Evolutionary conservation across 2,113 vertebrate genomes (phyloP), one percentile per base, ranked within the genome.

Genomic region (Passer montanus): DNA sequence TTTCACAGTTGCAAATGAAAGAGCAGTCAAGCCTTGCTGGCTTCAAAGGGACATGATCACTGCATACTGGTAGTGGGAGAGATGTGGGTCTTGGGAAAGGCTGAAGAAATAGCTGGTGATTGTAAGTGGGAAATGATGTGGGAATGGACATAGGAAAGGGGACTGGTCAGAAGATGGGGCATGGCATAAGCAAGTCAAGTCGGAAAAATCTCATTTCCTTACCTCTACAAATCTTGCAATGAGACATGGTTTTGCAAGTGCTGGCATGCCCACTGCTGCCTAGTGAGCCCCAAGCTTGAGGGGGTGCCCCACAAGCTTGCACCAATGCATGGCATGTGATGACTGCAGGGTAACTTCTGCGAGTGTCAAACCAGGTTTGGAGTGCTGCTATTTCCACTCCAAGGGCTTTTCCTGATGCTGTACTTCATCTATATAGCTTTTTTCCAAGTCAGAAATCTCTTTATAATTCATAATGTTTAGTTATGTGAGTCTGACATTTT

Each of bases 291-390:
- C 72, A 37, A 37, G 35, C 35, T 37, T 37, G 35, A 37, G 35
- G 52, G 52, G 24, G n/a, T 3, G 4, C 30, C 47, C 23, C 37
- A 43, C 6, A 30, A 26, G 12, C 50, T 49, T 1, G 1, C 13
- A 20, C 3, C 0, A 0, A 8, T 1, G 7, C 24, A 52, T 22
- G 41, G 21, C 18, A 18, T 83, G 33, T 1, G 1, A 4, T n/a
- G 55, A 15, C 44, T 56, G 20, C 13, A 23, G 0, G 2, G 24
- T 50, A 35, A 37, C 30, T 24, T 76, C 62, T 73, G 49, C 1
- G 5, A 66, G 19, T 6, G 63, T 37, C 53, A 50, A 59, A 59
- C 26, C 35, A n/a, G n/a, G 2, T 30, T 78, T 35, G 37, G 35
- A 43, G 24, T 4, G 8, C 12, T 70, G n/a, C 31, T 44, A 9